These are phyloP conservation scores for Clusia tigrina DNA, from an alignment of 2,888 invertebrate species.

Conservation along the genomic window DNA sequence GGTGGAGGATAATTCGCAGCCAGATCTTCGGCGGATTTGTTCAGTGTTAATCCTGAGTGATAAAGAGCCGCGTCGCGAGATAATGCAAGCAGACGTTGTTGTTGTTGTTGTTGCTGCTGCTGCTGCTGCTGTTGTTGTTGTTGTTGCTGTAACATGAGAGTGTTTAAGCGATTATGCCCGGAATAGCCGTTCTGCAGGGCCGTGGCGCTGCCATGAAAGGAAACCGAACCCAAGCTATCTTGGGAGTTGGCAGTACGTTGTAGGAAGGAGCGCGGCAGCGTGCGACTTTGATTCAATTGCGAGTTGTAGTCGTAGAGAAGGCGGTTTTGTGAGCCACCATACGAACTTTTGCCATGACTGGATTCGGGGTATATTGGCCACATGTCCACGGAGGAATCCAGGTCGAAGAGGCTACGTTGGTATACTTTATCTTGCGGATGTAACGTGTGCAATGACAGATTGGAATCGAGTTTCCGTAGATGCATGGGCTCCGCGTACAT, in stretches of 20 bases:
- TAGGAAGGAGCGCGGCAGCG: constrained; percentile 61
- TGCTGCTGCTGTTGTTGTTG: constrained; percentile 38
- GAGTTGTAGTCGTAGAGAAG: constrained; percentile 31
- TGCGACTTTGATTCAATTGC: constrained; percentile 55
- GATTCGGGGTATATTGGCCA: constrained; percentile 41
- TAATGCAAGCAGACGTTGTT: constrained; percentile 41
- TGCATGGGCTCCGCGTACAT: constrained; percentile 52
- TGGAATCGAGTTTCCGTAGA: constrained; percentile 56
- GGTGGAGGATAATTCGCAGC: neutral
- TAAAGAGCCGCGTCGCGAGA: constrained; percentile 40
- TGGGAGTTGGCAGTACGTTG: constrained; percentile 54
- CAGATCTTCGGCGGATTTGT: constrained; percentile 47
- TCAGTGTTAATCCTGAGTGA: constrained; percentile 47
- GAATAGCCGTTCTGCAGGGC: constrained; percentile 43
- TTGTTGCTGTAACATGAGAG: too few species aligned
- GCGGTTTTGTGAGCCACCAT: constrained; percentile 42
- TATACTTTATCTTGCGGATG: constrained; percentile 39
- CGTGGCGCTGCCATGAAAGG: constrained; percentile 20
- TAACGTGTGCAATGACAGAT: constrained; percentile 54
- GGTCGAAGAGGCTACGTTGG: constrained; percentile 47
- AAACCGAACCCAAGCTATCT: constrained; percentile 41
- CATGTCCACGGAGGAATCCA: constrained; percentile 41
- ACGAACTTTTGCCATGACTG: constrained; percentile 35
- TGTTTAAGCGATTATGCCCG: constrained; percentile 30
- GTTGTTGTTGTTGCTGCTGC: constrained; percentile 42